phyloP scores from a whole-genome alignment of 1,140 invertebrate species.

The Macrocentrus cingulum region DNA sequence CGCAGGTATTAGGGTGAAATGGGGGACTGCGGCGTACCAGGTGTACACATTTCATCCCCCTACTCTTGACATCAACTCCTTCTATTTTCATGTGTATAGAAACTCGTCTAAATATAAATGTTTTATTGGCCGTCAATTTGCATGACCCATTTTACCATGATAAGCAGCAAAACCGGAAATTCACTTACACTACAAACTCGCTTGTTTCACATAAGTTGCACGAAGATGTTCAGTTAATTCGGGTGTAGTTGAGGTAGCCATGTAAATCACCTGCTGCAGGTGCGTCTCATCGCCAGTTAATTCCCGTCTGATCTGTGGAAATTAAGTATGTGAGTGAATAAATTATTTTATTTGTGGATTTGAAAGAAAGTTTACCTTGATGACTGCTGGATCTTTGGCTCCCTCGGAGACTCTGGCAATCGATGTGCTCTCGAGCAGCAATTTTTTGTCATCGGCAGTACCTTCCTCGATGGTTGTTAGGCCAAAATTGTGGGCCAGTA shows the following conservation, averaged over 20 bases:
- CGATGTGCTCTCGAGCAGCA: constrained; percentile 56
- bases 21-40: too few relatives aligned
- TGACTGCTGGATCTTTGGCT: constrained; percentile 59
- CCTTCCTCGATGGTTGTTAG: constrained; percentile 65
- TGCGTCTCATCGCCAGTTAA: constrained; percentile 55
- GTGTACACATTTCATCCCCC: too few relatives aligned
- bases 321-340: not conserved
- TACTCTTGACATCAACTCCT: too few relatives aligned
- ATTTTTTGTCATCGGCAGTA: constrained; percentile 38
- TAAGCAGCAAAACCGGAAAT: too few relatives aligned
- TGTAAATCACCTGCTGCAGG: constrained; percentile 60
- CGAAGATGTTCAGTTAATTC: constrained; percentile 62
- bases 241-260: constrained; percentile 63
- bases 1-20: constrained; percentile 6
- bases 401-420: constrained; percentile 59
- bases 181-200: too few relatives aligned
- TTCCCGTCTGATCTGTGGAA: constrained; percentile 48
- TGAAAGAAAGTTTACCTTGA: too few relatives aligned
- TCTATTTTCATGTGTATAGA: too few relatives aligned
- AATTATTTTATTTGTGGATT: too few relatives aligned
- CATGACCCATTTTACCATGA: too few relatives aligned
- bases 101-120: too few relatives aligned
- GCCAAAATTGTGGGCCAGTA: constrained; percentile 68
- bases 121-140: too few relatives aligned
- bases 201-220: constrained; percentile 54